These are phyloP conservation scores for Tridacna crocea DNA, from an alignment of 2,888 invertebrate species.

Conservation along the genomic window DNA sequence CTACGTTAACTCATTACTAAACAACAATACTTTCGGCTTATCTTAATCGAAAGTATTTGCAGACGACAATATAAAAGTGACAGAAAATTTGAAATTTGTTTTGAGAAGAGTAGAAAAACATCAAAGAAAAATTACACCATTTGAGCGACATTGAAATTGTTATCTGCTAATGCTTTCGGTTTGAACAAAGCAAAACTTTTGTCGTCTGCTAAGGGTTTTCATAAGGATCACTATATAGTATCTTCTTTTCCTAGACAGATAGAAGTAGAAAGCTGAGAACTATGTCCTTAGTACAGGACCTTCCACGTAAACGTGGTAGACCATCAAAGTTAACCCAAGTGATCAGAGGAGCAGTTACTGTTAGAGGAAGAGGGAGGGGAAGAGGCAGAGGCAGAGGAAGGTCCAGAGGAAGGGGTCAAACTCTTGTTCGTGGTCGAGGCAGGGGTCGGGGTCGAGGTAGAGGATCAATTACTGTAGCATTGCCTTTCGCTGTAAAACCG, in stretches of 20 bases:
- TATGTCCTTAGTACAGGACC: conserved; percentile 17
- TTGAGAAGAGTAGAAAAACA: too few relatives aligned
- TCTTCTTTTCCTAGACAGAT: background rate
- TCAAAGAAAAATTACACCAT: too few relatives aligned
- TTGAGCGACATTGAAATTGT: too few relatives aligned
- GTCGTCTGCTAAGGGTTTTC: background rate
- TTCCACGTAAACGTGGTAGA: conserved; percentile 22
- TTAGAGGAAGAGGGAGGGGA: background rate
- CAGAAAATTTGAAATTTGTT: too few relatives aligned
- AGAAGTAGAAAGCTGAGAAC: background rate
- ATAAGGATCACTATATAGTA: background rate
- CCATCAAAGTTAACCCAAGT: conserved; percentile 5
- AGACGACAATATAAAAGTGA: too few relatives aligned
- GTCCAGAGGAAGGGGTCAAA: background rate
- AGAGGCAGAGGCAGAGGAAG: conserved; percentile 3
- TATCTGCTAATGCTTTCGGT: background rate
- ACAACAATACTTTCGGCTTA: too few relatives aligned
- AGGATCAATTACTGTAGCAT: background rate
- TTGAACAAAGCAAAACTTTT: background rate
- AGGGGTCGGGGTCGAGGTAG: background rate
- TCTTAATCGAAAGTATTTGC: too few relatives aligned
- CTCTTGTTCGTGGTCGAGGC: background rate
- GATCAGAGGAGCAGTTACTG: background rate
- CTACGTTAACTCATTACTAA: too few relatives aligned
- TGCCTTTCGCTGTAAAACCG: background rate